phyloP scores from a whole-genome alignment of 37 sponge, comb jelly and placozoan genomes.

The Axinella damicornis region DNA sequence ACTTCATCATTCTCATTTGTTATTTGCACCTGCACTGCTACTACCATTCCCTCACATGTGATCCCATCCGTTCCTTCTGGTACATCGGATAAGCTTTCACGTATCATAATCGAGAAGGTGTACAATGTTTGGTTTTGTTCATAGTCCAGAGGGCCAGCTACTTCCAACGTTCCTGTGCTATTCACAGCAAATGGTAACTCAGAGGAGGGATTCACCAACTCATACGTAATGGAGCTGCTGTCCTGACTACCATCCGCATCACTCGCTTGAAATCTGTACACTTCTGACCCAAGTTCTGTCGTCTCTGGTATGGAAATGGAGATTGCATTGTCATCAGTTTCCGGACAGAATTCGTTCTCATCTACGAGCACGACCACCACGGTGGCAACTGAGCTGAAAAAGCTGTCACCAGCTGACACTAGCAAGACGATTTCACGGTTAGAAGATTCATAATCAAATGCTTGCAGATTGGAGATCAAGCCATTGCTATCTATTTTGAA shows the following conservation, averaged over 20 bases:
- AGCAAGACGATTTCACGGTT: not conserved
- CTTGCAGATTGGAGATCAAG: not conserved
- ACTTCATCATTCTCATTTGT: conserved; percentile 65
- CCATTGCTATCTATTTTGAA: conserved; percentile 22
- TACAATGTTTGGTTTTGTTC: conserved; percentile 24
- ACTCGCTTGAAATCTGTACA: conserved; percentile 25
- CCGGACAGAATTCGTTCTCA: conserved; percentile 66
- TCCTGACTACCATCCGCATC: conserved; percentile 60
- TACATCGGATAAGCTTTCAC: conserved; percentile 9
- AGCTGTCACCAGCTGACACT: conserved; percentile 38
- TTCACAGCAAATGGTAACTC: conserved; percentile 41
- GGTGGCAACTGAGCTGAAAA: conserved; percentile 22
- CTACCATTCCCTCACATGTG: conserved; percentile 9
- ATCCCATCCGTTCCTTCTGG: not conserved
- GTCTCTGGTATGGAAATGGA: conserved; percentile 45
- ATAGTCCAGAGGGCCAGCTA: conserved; percentile 39
- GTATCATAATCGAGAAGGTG: conserved; percentile 5
- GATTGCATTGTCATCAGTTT: not conserved
- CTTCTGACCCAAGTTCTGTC: not conserved
- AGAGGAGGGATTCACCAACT: not conserved
- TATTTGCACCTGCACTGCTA: conserved; percentile 26
- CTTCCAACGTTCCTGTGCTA: conserved; percentile 30
- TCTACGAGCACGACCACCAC: conserved; percentile 44
- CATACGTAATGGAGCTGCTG: not conserved
- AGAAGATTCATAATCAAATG: conserved; percentile 60